Conservation (phyloP, 2,797 vertebrate species). For the Eutrigla gurnardus region DNA sequence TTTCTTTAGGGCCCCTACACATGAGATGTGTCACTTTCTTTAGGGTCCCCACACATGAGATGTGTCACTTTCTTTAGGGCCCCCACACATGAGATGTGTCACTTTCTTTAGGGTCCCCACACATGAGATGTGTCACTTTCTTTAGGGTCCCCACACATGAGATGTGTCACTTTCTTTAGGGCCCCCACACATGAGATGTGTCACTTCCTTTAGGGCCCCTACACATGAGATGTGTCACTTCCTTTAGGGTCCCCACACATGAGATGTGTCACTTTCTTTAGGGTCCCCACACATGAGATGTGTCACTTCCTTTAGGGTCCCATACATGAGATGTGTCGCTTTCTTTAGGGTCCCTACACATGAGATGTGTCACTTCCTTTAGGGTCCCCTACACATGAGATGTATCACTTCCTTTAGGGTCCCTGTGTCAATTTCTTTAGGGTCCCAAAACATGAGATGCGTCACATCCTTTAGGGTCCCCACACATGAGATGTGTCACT, state of each 20-base stretch:
- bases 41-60: too few species aligned
- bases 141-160: not conserved
- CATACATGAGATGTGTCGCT: not conserved
- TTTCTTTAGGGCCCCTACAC: too few species aligned
- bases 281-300: not conserved
- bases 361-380: rapidly evolving
- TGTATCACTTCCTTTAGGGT: not conserved
- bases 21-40: too few species aligned
- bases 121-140: not conserved
- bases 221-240: too few species aligned
- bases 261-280: not conserved
- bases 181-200: too few species aligned
- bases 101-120: not conserved
- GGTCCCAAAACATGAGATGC: not conserved
- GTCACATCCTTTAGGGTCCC: not conserved
- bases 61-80: too few species aligned
- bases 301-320: not conserved
- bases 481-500: too few species aligned
- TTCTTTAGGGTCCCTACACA: not conserved
- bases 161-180: too few species aligned
- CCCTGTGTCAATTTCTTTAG: too few species aligned
- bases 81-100: not conserved
- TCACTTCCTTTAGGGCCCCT: too few species aligned
- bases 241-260: too few species aligned
- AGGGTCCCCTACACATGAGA: rapidly evolving